Evolutionary conservation across 1,140 invertebrate species (phyloP).

Genomic region (Orius laevigatus): DNA sequence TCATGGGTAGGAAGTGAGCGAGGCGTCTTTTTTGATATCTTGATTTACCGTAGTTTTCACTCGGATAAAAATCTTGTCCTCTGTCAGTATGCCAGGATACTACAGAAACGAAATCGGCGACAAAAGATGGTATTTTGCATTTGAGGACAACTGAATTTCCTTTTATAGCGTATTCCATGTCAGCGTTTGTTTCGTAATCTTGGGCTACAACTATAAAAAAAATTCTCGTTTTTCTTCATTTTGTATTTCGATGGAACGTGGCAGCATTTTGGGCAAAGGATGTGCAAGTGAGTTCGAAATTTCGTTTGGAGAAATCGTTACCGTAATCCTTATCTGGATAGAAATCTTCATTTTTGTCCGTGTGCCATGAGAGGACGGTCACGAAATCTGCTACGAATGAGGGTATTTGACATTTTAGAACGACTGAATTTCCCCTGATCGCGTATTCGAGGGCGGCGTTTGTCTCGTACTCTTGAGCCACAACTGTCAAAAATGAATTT

Average conservation of each 20-base stretch:
- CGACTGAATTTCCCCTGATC: conserved; percentile 77
- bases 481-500: conserved; percentile 45
- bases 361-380: conserved; percentile 69
- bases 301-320: conserved; percentile 25
- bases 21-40: background rate
- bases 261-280: background rate
- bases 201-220: conserved; percentile 59
- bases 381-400: conserved; percentile 85
- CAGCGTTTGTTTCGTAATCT: conserved; percentile 71
- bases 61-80: conserved; percentile 31
- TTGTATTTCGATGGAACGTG: too few relatives aligned
- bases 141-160: conserved; percentile 81
- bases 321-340: conserved; percentile 28
- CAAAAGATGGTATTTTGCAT: conserved; percentile 82
- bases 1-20: background rate
- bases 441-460: conserved; percentile 87
- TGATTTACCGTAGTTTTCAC: conserved; percentile 24
- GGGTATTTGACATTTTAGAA: conserved; percentile 82
- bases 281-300: background rate
- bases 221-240: background rate
- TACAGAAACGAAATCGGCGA: conserved; percentile 76
- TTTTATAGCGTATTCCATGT: conserved; percentile 79
- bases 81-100: conserved; percentile 74
- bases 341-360: conserved; percentile 41
- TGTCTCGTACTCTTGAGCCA: conserved; percentile 73